Evolutionary conservation across 2,888 invertebrate species (phyloP).

Genomic region (Pasiphila rectangulata): DNA sequence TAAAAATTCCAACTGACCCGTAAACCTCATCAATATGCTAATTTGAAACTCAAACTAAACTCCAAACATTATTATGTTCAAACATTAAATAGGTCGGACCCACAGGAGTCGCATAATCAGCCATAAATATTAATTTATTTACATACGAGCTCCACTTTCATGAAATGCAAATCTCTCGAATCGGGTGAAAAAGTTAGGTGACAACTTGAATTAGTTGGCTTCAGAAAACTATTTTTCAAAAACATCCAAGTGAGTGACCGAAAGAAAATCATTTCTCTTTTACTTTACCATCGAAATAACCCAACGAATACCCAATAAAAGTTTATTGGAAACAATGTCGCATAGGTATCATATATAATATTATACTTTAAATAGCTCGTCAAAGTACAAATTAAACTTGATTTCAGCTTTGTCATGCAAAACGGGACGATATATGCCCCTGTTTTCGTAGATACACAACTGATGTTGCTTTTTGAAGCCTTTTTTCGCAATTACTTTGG

Average conservation of each 20-base stretch:
- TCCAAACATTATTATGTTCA: conserved; percentile 40
- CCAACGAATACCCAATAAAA: too few species aligned
- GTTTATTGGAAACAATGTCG: too few species aligned
- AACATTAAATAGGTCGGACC: conserved; percentile 36
- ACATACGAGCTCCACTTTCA: conserved; percentile 42
- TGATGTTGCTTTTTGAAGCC: conserved; percentile 38
- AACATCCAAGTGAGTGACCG: too few species aligned
- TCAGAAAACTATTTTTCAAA: too few species aligned
- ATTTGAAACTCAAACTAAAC: conserved; percentile 39
- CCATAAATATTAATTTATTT: conserved; percentile 68
- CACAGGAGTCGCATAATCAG: conserved; percentile 56
- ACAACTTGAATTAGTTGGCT: too few species aligned
- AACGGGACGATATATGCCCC: conserved; percentile 41
- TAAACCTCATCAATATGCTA: conserved; percentile 16
- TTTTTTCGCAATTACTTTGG: conserved; percentile 58
- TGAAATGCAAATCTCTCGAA: conserved; percentile 58
- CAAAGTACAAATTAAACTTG: conserved; percentile 56
- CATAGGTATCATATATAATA: too few species aligned
- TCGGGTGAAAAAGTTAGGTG: conserved; percentile 42
- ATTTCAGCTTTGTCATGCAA: conserved; percentile 69
- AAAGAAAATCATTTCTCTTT: too few species aligned
- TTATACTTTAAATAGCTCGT: too few species aligned
- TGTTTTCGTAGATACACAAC: conserved; percentile 28
- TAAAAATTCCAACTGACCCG: conserved; percentile 4
- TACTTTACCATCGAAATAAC: too few species aligned